Evolutionary conservation across 2,888 invertebrate genomes (phyloP), one percentile per base, ranked within the genome.

Genomic region (Trissolcus japonicus): DNA sequence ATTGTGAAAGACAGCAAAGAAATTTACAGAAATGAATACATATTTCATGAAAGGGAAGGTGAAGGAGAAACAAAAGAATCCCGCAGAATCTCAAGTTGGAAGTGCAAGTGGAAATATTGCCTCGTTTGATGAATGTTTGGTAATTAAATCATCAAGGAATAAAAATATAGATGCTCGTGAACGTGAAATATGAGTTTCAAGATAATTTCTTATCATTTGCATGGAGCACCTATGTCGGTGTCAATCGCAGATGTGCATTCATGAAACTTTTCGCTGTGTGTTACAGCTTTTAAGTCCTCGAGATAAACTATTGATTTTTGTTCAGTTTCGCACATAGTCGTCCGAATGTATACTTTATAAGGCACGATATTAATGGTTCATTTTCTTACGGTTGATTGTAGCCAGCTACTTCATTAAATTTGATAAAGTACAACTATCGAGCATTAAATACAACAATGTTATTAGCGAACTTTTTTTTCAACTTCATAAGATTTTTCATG

Each of bases 231-330:
- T 54, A 75, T 54, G 63, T 63, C 57, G 54, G 55, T 55, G 75
- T 75, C 75, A 75, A 75, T 75, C 61, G 68, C 75, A 75, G 68
- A 68, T 75, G 74, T 60, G 73, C 62, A 67, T 66, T 74, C 62
- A 67, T 67, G 61, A 60, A 53, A 60, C 55, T 59, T 73, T 73
- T 66, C 4, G 2, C 66, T 66, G 53, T 62, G 35, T 67, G 74
- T 62, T 74, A 66, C 66, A 56, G 67, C 57, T 61, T 74, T 74
- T 55, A 51, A 51, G 60, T 65, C 41, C 66, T 56, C 50, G 61
- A 62, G 74, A 61, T 74, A 67, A 67, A 67, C 67, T 74, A 74
- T 74, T 67, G 74, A 74, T 74, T 74, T 74, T 74, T 62, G 66
- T 56, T 53, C 74, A 67, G 56, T 46, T 29, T 16, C 62, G 46